phyloP scores from a whole-genome alignment of 2,797 vertebrate genomes.

The Lutjanus campechanus region DNA sequence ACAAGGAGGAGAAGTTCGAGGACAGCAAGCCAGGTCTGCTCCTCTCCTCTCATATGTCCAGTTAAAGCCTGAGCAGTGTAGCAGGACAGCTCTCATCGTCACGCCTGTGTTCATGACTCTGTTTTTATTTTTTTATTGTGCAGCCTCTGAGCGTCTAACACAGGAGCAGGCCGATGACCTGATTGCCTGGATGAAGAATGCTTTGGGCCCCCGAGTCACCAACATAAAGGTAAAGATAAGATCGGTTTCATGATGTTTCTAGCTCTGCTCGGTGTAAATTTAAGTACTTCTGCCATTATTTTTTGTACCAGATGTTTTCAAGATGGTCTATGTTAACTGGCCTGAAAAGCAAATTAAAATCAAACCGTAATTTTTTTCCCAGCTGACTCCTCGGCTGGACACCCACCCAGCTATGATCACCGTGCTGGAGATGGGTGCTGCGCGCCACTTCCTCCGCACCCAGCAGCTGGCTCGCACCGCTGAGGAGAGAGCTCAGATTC shows the following conservation, averaged over 20 bases:
- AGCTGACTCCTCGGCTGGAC: slow-evolving; percentile 95
- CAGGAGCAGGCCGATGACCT: slow-evolving; percentile 92
- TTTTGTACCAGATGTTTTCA: neutral
- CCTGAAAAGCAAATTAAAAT: neutral
- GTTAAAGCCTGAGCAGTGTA: neutral
- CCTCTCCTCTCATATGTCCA: neutral
- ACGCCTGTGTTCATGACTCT: neutral
- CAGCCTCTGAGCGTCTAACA: slow-evolving; percentile 88
- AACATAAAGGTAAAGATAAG: slow-evolving; percentile 89
- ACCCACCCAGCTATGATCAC: slow-evolving; percentile 98
- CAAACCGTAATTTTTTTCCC: neutral
- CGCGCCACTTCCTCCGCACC: slow-evolving; percentile 96
- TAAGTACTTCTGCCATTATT: neutral
- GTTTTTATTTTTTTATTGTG: neutral
- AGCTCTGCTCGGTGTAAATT: neutral
- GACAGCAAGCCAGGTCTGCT: slow-evolving; percentile 87
- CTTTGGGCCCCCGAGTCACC: slow-evolving; percentile 88
- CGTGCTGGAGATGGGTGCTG: slow-evolving; percentile 97
- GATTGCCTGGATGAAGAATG: slow-evolving; percentile 95
- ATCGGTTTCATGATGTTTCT: neutral
- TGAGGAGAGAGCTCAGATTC: slow-evolving; percentile 94
- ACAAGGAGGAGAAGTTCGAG: slow-evolving; percentile 96
- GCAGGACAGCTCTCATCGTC: neutral
- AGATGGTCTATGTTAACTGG: neutral
- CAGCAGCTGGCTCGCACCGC: slow-evolving; percentile 93